phyloP scores from a whole-genome alignment of 2,113 vertebrate genomes.

The Saguinus midas region DNA sequence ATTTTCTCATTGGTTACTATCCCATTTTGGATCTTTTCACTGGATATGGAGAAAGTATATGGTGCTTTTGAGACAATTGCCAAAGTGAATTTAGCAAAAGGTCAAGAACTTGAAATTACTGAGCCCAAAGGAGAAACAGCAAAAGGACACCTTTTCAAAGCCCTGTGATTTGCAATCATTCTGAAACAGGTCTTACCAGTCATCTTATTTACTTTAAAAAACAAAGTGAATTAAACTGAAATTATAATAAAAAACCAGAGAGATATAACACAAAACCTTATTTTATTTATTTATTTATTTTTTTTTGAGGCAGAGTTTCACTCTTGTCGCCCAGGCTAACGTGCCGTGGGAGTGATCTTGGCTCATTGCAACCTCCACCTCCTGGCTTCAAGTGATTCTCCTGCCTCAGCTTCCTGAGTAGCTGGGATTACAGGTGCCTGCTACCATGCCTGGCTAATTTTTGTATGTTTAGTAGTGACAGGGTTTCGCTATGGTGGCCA shows the following conservation, averaged over 20 bases:
- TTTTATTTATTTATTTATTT: too few relatives aligned
- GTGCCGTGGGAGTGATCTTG: too few relatives aligned
- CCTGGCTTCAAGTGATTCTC: too few relatives aligned
- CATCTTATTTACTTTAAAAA: neutral
- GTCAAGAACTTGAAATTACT: slow-evolving; percentile 3
- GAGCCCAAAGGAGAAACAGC: neutral
- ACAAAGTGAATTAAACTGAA: neutral
- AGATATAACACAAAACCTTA: neutral
- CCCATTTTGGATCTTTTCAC: neutral
- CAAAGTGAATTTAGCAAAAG: neutral
- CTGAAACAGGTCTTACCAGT: neutral
- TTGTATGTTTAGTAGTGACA: too few relatives aligned
- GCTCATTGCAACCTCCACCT: too few relatives aligned
- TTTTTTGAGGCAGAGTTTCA: too few relatives aligned
- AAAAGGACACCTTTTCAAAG: neutral
- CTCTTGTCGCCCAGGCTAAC: too few relatives aligned
- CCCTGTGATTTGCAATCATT: neutral
- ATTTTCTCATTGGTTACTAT: neutral
- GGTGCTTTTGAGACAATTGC: neutral
- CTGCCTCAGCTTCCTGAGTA: too few relatives aligned
- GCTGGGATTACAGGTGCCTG: too few relatives aligned
- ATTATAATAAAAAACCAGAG: neutral
- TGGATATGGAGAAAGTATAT: neutral
- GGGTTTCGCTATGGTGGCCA: too few relatives aligned
- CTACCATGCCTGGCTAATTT: too few relatives aligned